Base-by-base conservation (phyloP, 1,140 invertebrate genomes). In the Maniola jurtina region DNA sequence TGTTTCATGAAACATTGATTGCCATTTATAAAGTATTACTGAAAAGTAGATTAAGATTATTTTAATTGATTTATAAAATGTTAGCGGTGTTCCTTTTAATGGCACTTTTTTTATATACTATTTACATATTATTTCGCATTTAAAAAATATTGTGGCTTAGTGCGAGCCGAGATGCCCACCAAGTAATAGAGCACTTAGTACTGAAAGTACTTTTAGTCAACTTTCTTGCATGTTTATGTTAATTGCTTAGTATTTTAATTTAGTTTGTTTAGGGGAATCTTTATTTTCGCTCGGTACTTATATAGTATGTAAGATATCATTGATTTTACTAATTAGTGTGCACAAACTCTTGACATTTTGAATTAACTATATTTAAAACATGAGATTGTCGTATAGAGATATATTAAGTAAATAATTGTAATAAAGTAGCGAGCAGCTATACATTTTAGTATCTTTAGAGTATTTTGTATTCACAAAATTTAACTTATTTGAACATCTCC, bases 11-110 rank as follows among this genome's bases (percentile, higher is more conserved):
- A 52, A 58, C 45, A 47, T 36, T 65, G 64, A 66, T 64, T 66
- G 64, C 64, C 64, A 66, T 66, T 40, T 66, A 42, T 52, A 42
- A 45, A 66, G 38, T 66, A 60, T 65, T 62, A 48, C 6, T 62
- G 16, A 62, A 62, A 47, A n/a, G 14, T 45, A 47, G 38, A 16
- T 9, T 59, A 40, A 57, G n/a, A 56, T 55, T 54, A 36, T 15
- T 62, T 50, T 16, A 25, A 54, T 40, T 55, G 16, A 54, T 63
- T 42, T 55, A 38, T 62, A 15, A 36, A 36, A 10, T 11, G 2
- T 13, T 13, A 45, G 42, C 1, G 42, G 9, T 38, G 38, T 38
- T 9, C 7, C 6, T 9, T 7, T 33, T 25, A 8, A 33, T 54
- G 11, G 13, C 10, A 52, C 34, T 14, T 55, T 55, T 35, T 55